Evolutionary conservation across 2,113 vertebrate genomes (phyloP), one percentile per base, ranked within the genome.

Genomic region (Lagopus muta): DNA sequence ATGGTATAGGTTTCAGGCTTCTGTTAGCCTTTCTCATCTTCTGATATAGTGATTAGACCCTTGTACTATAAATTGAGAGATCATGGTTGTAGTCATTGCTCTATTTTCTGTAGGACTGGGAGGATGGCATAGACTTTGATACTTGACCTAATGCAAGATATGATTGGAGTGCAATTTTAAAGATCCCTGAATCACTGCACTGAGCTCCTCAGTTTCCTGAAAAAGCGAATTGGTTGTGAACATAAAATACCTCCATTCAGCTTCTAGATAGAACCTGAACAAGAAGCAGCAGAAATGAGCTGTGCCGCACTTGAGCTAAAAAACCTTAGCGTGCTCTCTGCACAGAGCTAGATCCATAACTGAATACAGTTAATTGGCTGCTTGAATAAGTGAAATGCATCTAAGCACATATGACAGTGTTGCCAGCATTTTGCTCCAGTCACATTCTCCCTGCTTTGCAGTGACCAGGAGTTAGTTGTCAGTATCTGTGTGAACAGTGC

Each of bases 171-270:
- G 52, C 43, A 72, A 16, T 84, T 54, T 88, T 91, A 62, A 72
- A 61, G 70, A 38, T 66, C n/a, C 30, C 57, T 64, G 42, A 77
- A 80, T 82, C 36, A 13, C 22, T 82, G 20, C 36, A 20, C 30
- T 42, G 69, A 78, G 52, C 28, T 70, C 25, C 47, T 25, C 25
- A 52, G 61, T 21, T 87, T 84, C 90, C 70, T 82, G 77, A 32
- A 78, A 84, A 52, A 52, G 57, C 74, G 78, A 78, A 93, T 93
- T 84, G 90, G 38, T 60, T 81, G 89, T 74, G 81, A 89, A 47
- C 81, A 64, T 71, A 54, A 89, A 89, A 89, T 74, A 86, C 12
- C 10, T 86, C 47, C 67, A 42, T 54, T 90, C 73, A 72, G 65
- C 73, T 84, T 61, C 57, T 38, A 64, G 77, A 78, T 57, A 84